These are phyloP conservation scores for Fulmarus glacialis DNA, from an alignment of 2,113 vertebrate species.

Conservation along the genomic window DNA sequence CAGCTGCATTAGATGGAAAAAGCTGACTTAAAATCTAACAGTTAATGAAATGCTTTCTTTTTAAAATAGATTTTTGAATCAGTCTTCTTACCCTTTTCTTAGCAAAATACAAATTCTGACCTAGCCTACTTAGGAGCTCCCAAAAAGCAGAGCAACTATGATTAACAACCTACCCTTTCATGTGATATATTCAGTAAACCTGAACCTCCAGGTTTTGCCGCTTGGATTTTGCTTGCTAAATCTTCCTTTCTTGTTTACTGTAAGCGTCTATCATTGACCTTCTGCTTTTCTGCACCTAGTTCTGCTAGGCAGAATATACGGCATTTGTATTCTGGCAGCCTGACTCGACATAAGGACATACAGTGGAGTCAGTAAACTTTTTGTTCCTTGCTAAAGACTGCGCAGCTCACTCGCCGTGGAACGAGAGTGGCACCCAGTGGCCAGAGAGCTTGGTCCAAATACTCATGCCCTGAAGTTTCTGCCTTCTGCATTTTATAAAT, in stretches of 20 bases:
- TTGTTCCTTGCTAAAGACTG: not conserved
- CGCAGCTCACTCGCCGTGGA: constrained; percentile 6
- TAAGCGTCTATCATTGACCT: constrained; percentile 52
- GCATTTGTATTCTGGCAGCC: constrained; percentile 36
- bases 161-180: not conserved
- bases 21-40: not conserved
- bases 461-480: not conserved
- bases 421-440: constrained; percentile 77
- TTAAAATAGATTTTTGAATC: not conserved
- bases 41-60: not conserved
- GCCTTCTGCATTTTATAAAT: not conserved
- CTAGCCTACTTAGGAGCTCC: not conserved
- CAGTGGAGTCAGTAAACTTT: constrained; percentile 33
- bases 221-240: not conserved
- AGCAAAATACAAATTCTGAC: not conserved
- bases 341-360: not conserved
- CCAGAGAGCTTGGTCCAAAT: not conserved
- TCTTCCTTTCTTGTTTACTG: constrained; percentile 29
- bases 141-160: not conserved
- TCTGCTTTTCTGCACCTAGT: constrained; percentile 52
- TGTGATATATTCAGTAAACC: not conserved
- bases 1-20: not conserved
- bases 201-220: not conserved
- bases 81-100: not conserved
- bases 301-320: not conserved